These are phyloP conservation scores for Brachionus asplanchnoidis DNA, from an alignment of 1,140 invertebrate species.

Conservation along the genomic window DNA sequence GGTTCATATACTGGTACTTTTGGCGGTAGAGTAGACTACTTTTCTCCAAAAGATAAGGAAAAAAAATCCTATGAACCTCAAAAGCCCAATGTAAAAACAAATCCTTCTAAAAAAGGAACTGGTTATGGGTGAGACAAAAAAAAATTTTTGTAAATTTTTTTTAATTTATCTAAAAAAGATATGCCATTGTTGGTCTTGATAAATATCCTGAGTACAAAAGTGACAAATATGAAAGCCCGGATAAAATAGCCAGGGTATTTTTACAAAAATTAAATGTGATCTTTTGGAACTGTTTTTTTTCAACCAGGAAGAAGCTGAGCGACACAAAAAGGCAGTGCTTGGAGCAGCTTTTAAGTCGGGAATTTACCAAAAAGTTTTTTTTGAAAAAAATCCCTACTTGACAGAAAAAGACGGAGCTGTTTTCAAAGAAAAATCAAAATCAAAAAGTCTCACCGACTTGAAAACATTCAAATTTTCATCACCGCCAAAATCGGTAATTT, in stretches of 20 bases:
- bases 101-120: constrained; percentile 56
- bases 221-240: constrained; percentile 41
- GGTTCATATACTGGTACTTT: constrained; percentile 56
- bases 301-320: constrained; percentile 47
- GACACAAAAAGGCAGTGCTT: constrained; percentile 50
- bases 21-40: constrained; percentile 48
- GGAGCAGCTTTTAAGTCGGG: constrained; percentile 53
- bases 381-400: constrained; percentile 53
- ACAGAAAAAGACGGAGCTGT: constrained; percentile 47
- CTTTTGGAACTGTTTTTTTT: neutral
- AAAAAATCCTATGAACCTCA: constrained; percentile 45
- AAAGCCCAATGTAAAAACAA: constrained; percentile 54
- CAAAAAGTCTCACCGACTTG: constrained; percentile 44
- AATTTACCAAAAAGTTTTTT: constrained; percentile 52
- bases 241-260: neutral
- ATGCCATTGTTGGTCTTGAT: neutral
- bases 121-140: constrained; percentile 55
- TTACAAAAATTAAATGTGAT: neutral
- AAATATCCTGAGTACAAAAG: constrained; percentile 43
- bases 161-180: neutral
- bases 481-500: constrained; percentile 52
- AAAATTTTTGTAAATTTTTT: neutral
- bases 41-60: constrained; percentile 48
- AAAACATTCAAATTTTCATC: constrained; percentile 55
- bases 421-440: constrained; percentile 45